Percentiles rank a stretch among this genome's conserved stretches.
These are phyloP conservation scores for Nymphicus hollandicus DNA, from an alignment of 2,113 vertebrate species.

Conservation along the genomic window DNA sequence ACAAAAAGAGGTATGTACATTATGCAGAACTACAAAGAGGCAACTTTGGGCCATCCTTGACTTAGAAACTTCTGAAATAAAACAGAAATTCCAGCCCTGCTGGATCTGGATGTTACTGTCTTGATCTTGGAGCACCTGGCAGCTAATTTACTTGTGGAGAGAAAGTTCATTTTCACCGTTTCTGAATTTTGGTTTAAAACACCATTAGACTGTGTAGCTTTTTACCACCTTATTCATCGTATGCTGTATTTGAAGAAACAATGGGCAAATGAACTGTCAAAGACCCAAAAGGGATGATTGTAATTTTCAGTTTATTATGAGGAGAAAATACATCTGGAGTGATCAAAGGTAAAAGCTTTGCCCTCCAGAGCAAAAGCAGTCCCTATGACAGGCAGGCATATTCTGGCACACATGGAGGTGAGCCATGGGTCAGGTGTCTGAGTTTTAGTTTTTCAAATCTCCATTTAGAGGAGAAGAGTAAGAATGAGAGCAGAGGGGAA, in stretches of 20 bases:
- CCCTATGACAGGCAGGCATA: background rate
- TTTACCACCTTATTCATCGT: background rate
- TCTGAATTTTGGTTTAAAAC: background rate
- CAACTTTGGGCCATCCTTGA: background rate
- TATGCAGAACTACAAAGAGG: background rate
- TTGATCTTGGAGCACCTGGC: background rate
- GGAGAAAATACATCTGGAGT: constrained; percentile 27
- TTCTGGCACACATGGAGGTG: constrained; percentile 39
- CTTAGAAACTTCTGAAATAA: background rate
- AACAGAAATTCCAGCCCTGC: background rate
- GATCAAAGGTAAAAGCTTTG: constrained; percentile 44
- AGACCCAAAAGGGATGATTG: background rate
- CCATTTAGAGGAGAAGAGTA: background rate
- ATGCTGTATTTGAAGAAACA: background rate
- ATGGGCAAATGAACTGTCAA: constrained; percentile 18
- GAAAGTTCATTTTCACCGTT: background rate
- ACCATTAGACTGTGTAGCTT: background rate
- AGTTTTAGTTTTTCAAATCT: background rate
- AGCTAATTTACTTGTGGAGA: background rate
- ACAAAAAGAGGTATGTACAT: background rate
- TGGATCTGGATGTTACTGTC: background rate
- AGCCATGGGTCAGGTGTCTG: background rate
- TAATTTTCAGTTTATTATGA: constrained; percentile 44
- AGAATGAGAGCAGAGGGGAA: background rate
- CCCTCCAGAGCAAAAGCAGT: background rate